Evolutionary conservation across 2,113 vertebrate genomes (phyloP).

Genomic region (Poeciliopsis prolifica): DNA sequence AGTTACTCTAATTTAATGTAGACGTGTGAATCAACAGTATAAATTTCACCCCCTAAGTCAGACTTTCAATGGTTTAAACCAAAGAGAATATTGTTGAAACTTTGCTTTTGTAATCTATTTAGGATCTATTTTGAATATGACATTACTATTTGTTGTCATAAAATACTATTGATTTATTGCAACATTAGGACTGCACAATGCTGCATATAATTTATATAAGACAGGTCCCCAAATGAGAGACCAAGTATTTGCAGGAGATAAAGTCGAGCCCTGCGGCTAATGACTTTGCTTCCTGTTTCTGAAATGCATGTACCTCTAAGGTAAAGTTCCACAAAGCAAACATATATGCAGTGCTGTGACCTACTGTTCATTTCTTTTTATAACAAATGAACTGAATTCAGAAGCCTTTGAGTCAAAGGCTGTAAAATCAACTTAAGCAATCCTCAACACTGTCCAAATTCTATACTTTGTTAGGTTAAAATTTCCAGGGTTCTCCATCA

Average conservation of each 20-base stretch:
- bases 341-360: slow-evolving; percentile 26
- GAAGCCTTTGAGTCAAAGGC: not conserved
- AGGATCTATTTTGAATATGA: slow-evolving; percentile 8
- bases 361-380: slow-evolving; percentile 31
- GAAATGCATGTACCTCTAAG: slow-evolving; percentile 57
- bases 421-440: not conserved
- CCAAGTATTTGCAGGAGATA: slow-evolving; percentile 66
- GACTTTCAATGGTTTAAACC: slow-evolving; percentile 34
- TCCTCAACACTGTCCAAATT: not conserved
- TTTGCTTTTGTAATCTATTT: slow-evolving; percentile 29
- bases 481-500: not conserved
- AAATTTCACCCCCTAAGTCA: slow-evolving; percentile 60
- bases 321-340: slow-evolving; percentile 46
- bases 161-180: slow-evolving; percentile 42
- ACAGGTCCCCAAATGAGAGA: slow-evolving; percentile 50
- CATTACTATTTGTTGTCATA: slow-evolving; percentile 31
- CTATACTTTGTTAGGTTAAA: too few relatives aligned
- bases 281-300: slow-evolving; percentile 46
- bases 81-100: slow-evolving; percentile 4
- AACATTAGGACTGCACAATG: slow-evolving; percentile 41
- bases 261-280: slow-evolving; percentile 53
- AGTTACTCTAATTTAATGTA: slow-evolving; percentile 86
- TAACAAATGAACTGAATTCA: not conserved
- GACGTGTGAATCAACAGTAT: slow-evolving; percentile 82
- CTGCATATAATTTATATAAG: slow-evolving; percentile 53